Evolutionary conservation across 1,140 invertebrate species (phyloP).

Genomic region (Lutraria rhynchaena): DNA sequence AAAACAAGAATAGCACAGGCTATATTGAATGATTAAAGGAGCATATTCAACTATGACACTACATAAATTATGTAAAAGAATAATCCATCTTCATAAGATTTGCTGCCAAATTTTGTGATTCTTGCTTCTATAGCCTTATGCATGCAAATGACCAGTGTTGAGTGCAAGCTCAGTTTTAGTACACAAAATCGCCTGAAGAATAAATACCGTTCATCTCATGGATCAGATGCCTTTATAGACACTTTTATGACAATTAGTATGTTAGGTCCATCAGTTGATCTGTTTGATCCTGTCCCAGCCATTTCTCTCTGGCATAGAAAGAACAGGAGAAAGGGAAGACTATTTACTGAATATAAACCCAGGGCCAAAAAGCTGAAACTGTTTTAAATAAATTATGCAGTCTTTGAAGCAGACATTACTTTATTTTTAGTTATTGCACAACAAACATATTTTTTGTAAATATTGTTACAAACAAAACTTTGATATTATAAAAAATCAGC

Average conservation of each 20-base stretch:
- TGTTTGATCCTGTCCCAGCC: neutral
- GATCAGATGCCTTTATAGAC: constrained; percentile 4
- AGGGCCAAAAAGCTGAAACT: constrained; percentile 1
- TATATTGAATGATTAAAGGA: neutral
- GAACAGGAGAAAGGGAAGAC: constrained; percentile 18
- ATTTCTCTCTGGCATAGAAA: neutral
- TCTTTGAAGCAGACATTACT: no score
- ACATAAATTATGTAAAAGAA: no score
- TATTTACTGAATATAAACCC: neutral
- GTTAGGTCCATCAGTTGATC: neutral
- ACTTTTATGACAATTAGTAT: constrained; percentile 14
- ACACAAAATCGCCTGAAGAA: constrained; percentile 25
- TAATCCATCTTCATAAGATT: no score
- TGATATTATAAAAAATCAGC: no score
- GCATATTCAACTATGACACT: constrained; percentile 2
- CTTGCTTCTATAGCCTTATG: no score
- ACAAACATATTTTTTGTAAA: no score
- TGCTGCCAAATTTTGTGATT: no score
- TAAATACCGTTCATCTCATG: neutral
- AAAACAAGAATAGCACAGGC: neutral
- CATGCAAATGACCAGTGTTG: no score
- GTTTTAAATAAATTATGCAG: no score
- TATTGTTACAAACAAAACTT: no score
- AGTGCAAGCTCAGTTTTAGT: constrained; percentile 10
- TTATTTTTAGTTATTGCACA: no score